These are phyloP conservation scores for Hemichromis elongatus DNA, from an alignment of 2,113 vertebrate species.

Conservation along the genomic window DNA sequence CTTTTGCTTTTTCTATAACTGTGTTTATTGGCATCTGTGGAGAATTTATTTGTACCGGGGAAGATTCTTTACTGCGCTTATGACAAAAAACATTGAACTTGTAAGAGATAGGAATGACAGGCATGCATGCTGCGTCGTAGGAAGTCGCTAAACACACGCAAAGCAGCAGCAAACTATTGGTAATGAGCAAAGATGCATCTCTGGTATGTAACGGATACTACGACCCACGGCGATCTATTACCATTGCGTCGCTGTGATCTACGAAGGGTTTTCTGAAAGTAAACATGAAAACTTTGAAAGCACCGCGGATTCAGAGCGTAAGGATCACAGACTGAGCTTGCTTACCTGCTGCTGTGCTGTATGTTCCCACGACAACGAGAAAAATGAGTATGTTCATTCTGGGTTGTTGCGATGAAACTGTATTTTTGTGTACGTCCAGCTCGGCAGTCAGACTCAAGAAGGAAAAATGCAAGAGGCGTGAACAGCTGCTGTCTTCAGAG, in stretches of 20 bases:
- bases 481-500: background rate
- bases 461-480: background rate
- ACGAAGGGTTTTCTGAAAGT: background rate
- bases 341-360: rapidly evolving
- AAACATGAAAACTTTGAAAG: background rate
- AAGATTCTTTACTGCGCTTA: background rate
- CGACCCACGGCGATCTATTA: background rate
- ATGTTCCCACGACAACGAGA: background rate
- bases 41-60: rapidly evolving
- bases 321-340: rapidly evolving
- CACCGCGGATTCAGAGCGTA: background rate
- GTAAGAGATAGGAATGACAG: rapidly evolving
- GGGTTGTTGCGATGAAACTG: background rate
- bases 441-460: background rate
- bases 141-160: background rate
- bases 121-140: background rate
- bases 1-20: background rate
- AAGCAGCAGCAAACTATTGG: background rate
- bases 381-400: rapidly evolving
- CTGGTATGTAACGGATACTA: background rate
- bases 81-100: background rate
- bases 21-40: background rate
- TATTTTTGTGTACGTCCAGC: rapidly evolving
- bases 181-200: background rate
- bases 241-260: background rate